These are phyloP conservation scores for Oreotrochilus melanogaster DNA, from an alignment of 2,113 vertebrate genomes.

Conservation along the genomic window DNA sequence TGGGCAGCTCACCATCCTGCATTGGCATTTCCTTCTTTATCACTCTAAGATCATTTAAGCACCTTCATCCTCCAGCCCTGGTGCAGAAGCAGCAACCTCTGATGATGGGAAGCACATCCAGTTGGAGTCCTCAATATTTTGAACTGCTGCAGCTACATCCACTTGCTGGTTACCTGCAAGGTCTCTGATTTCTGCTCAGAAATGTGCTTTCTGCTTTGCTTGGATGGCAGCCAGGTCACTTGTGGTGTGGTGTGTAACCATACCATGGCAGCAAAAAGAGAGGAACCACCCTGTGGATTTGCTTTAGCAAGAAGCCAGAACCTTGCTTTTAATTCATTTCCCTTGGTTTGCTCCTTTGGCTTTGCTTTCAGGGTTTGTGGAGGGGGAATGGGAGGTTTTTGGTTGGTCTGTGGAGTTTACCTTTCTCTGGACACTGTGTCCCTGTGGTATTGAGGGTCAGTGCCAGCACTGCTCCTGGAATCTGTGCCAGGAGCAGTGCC, in stretches of 20 bases:
- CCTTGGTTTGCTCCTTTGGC: neutral
- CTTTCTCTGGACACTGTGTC: neutral
- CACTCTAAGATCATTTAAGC: neutral
- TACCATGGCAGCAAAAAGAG: neutral
- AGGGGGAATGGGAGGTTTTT: neutral
- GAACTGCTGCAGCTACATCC: neutral
- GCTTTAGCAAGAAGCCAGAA: conserved; percentile 55
- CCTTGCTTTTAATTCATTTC: neutral
- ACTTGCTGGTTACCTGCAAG: neutral
- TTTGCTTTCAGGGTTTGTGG: neutral
- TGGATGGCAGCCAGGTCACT: neutral
- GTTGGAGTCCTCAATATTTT: neutral
- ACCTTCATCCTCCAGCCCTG: neutral
- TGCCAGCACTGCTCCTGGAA: neutral
- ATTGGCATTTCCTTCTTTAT: neutral
- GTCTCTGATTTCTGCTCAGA: neutral
- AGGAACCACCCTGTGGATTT: conserved; percentile 34
- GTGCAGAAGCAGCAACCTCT: neutral
- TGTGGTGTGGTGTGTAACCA: neutral
- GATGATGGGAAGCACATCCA: neutral
- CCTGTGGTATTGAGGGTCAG: neutral
- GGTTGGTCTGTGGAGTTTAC: neutral
- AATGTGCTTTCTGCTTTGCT: conserved; percentile 26
- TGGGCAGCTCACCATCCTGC: neutral
- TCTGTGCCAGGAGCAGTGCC: neutral